Evolutionary conservation across 1,140 invertebrate genomes (phyloP).

Genomic region (Fragariocoptes setiger): DNA sequence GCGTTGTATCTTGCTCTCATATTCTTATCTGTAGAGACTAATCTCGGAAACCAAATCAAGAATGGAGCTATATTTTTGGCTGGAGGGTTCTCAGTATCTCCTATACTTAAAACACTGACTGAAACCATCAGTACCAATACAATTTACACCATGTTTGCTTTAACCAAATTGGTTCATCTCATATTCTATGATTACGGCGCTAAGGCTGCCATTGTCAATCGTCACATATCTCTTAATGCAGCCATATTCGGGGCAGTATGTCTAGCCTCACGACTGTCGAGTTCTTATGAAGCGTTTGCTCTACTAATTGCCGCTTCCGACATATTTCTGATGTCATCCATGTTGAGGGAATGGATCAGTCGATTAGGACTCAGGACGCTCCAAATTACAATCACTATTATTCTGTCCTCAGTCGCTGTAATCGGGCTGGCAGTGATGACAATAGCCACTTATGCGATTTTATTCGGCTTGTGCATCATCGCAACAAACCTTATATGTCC

Average conservation of each 20-base stretch:
- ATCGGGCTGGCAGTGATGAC: slow-evolving; percentile 13
- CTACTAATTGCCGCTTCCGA: slow-evolving; percentile 49
- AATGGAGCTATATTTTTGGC: slow-evolving; percentile 31
- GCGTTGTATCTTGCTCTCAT: slow-evolving; percentile 7
- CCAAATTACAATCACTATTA: slow-evolving; percentile 11
- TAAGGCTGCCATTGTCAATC: slow-evolving; percentile 29
- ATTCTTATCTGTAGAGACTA: slow-evolving; percentile 8
- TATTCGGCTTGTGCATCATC: slow-evolving; percentile 18
- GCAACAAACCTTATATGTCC: slow-evolving; percentile 11
- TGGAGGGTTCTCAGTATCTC: slow-evolving; percentile 52
- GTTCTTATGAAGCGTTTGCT: slow-evolving; percentile 52
- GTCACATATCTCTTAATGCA: slow-evolving; percentile 49
- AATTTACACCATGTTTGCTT: slow-evolving; percentile 58
- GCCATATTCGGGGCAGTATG: slow-evolving; percentile 74
- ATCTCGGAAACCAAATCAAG: slow-evolving; percentile 12
- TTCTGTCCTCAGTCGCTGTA: slow-evolving; percentile 3
- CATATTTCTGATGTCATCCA: slow-evolving; percentile 57
- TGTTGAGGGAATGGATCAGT: slow-evolving; percentile 29
- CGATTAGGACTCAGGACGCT: slow-evolving; percentile 11
- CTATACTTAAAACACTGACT: slow-evolving; percentile 68
- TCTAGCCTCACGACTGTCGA: slow-evolving; percentile 54
- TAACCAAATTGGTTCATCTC: slow-evolving; percentile 57
- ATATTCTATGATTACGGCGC: slow-evolving; percentile 69
- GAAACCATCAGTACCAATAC: slow-evolving; percentile 85
- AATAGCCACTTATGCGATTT: slow-evolving; percentile 16